Conservation (phyloP, 2,113 vertebrate species). For the Petaurus breviceps region DNA sequence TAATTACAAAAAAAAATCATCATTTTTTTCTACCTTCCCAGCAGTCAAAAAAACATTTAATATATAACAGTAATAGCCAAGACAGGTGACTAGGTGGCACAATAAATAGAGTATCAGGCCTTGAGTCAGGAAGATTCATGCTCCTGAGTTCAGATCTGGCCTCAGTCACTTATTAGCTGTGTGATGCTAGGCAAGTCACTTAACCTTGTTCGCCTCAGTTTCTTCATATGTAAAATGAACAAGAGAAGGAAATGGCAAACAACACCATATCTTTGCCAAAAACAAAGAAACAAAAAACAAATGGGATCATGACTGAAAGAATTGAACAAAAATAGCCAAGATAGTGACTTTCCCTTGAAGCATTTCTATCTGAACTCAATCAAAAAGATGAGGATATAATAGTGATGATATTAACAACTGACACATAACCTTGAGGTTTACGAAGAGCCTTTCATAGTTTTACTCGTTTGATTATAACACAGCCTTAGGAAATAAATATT, state of each 20-base stretch:
- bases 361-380: background rate
- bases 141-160: no score
- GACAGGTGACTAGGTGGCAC: background rate
- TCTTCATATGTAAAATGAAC: no score
- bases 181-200: no score
- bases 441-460: background rate
- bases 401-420: background rate
- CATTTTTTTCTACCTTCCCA: background rate
- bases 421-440: background rate
- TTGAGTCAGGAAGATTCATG: no score
- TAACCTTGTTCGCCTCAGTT: no score
- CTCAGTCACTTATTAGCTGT: no score
- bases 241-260: no score
- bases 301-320: no score
- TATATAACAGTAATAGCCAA: background rate
- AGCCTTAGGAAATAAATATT: background rate
- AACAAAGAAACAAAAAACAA: no score
- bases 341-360: background rate
- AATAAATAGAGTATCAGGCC: no score
- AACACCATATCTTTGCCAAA: no score
- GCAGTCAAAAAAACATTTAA: background rate
- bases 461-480: background rate
- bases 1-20: background rate
- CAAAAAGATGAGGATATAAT: background rate
- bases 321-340: background rate